Percentiles rank a stretch among this genome's conserved stretches.
These are phyloP conservation scores for Steinernema khuongi DNA, from an alignment of 1,140 invertebrate genomes.

Conservation along the genomic window DNA sequence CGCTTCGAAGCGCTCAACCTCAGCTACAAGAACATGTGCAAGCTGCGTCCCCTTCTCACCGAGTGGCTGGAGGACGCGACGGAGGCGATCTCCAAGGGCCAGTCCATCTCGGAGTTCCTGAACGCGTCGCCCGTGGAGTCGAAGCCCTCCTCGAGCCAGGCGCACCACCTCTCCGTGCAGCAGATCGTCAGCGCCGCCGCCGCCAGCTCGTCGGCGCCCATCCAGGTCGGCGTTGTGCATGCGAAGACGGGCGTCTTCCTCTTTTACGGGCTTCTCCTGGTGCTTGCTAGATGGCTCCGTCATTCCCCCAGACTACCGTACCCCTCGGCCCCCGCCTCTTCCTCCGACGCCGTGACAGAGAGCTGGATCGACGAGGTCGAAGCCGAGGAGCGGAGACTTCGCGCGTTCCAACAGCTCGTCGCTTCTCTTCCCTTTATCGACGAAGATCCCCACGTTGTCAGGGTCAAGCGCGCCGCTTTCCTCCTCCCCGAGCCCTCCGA, in stretches of 20 bases:
- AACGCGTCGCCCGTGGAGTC: conserved; percentile 63
- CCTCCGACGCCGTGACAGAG: neutral
- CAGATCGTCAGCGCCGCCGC: conserved; percentile 63
- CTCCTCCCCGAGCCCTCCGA: neutral
- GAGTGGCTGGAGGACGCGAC: conserved; percentile 97
- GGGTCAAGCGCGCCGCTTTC: neutral
- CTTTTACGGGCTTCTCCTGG: conserved; percentile 3
- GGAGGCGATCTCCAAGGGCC: conserved; percentile 66
- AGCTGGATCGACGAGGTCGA: conserved; percentile 9
- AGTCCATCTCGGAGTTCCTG: conserved; percentile 49
- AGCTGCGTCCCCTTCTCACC: conserved; percentile 88
- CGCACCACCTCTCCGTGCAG: neutral
- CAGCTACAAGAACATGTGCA: conserved; percentile 99
- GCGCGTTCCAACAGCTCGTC: neutral
- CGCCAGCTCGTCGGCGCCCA: conserved; percentile 61
- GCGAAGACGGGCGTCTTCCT: conserved; percentile 32
- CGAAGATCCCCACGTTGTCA: neutral
- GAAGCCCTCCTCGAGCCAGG: conserved; percentile 59
- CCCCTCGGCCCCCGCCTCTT: neutral
- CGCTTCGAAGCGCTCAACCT: conserved; percentile 95
- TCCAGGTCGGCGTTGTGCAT: conserved; percentile 25
- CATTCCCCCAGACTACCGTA: neutral
- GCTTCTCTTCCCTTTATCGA: neutral
- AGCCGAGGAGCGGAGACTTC: neutral
- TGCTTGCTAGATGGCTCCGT: conserved; percentile 12